Evolutionary conservation across 2,113 vertebrate genomes (phyloP).

Genomic region (Malurus alboscapulatus): DNA sequence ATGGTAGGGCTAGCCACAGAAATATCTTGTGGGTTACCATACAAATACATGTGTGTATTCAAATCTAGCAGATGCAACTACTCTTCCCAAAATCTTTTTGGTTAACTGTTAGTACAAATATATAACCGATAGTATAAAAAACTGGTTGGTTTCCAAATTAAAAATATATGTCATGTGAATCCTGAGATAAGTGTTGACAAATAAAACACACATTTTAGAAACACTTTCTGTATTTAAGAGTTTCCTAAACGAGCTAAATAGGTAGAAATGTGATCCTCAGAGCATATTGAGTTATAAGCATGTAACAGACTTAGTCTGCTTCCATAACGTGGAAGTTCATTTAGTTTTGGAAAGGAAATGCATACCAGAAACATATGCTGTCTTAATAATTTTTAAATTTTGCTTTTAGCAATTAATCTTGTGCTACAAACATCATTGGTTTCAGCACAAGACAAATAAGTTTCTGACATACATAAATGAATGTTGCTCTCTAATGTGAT

Average conservation of each 20-base stretch:
- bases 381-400: neutral
- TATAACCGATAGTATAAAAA: neutral
- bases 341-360: neutral
- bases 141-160: conserved; percentile 27
- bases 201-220: conserved; percentile 42
- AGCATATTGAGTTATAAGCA: neutral
- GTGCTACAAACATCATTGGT: neutral
- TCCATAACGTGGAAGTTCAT: neutral
- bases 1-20: conserved; percentile 20
- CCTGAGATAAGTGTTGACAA: neutral
- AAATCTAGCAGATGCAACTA: conserved; percentile 16
- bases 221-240: conserved; percentile 17
- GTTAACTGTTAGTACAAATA: conserved; percentile 26
- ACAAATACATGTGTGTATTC: conserved; percentile 6
- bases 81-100: conserved; percentile 25
- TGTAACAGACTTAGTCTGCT: neutral
- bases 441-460: neutral
- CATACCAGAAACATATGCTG: neutral
- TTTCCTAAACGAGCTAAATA: neutral
- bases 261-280: neutral
- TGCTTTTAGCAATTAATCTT: neutral
- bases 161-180: conserved; percentile 17
- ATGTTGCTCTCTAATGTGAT: neutral
- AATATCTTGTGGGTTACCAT: conserved; percentile 10
- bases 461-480: neutral